Evolutionary conservation across 2,113 vertebrate species (phyloP).

Genomic region (Protobothrops mucrosquamatus): DNA sequence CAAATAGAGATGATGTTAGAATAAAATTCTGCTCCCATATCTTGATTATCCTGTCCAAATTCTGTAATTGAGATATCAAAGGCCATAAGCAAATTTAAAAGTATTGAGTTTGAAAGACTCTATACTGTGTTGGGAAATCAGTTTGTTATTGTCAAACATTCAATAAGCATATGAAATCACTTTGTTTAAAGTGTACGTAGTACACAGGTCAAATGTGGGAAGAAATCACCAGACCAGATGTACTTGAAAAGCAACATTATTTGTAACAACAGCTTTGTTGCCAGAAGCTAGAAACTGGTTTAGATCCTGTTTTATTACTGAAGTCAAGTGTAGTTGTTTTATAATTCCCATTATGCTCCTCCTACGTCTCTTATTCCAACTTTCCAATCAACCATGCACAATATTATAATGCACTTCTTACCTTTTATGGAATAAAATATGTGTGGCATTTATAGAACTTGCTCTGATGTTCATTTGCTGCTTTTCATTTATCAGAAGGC

Average conservation of each 20-base stretch:
- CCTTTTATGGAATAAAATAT: slow-evolving; percentile 21
- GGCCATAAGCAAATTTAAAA: slow-evolving; percentile 58
- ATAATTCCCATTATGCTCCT: slow-evolving; percentile 32
- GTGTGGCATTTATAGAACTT: not conserved
- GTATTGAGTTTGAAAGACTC: slow-evolving; percentile 35
- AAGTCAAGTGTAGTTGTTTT: slow-evolving; percentile 38
- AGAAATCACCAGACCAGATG: slow-evolving; percentile 50
- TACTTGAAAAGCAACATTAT: slow-evolving; percentile 57
- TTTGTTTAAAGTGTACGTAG: slow-evolving; percentile 44
- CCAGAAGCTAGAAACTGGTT: slow-evolving; percentile 38
- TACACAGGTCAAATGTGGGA: slow-evolving; percentile 47
- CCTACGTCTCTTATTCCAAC: not conserved
- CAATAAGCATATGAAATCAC: slow-evolving; percentile 54
- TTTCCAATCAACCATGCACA: slow-evolving; percentile 32
- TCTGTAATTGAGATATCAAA: not conserved
- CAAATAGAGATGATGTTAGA: not conserved
- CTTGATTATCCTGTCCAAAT: not conserved
- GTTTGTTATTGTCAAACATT: slow-evolving; percentile 52
- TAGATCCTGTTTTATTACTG: slow-evolving; percentile 45
- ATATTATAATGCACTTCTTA: slow-evolving; percentile 43
- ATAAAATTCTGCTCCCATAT: not conserved
- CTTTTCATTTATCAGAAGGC: not conserved
- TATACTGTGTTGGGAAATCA: slow-evolving; percentile 50
- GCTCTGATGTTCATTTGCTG: not conserved
- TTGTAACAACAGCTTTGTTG: slow-evolving; percentile 46